These are phyloP conservation scores for Apoda limacodes DNA, from an alignment of 2,888 invertebrate genomes.

Conservation along the genomic window DNA sequence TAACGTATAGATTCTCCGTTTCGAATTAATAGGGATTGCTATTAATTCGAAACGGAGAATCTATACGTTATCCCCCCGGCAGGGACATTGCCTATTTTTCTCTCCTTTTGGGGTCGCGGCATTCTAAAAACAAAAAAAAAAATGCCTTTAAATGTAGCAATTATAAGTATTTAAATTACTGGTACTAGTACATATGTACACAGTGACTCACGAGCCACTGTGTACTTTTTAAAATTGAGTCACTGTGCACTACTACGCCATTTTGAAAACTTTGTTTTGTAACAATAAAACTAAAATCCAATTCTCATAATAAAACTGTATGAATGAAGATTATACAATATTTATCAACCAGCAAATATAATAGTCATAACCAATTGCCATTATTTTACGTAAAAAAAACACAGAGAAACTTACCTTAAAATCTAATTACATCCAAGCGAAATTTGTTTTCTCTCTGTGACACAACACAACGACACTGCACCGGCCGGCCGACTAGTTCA, in stretches of 20 bases:
- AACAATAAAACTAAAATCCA: slow-evolving; percentile 7
- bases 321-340: slow-evolving; percentile 10
- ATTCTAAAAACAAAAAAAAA: slow-evolving; percentile 5
- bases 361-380: too few species aligned
- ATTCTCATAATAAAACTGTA: slow-evolving; percentile 9
- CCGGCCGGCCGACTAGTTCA: slow-evolving; percentile 6
- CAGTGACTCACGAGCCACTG: slow-evolving; percentile 11
- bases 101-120: slow-evolving; percentile 4
- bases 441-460: slow-evolving; percentile 5
- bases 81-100: slow-evolving; percentile 1
- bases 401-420: slow-evolving; percentile 3
- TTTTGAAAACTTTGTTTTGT: slow-evolving; percentile 10
- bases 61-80: too few species aligned
- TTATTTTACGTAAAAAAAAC: slow-evolving; percentile 3
- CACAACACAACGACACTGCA: slow-evolving; percentile 5
- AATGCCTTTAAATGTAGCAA: slow-evolving; percentile 6
- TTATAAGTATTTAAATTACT: slow-evolving; percentile 7
- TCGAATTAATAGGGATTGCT: too few species aligned
- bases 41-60: too few species aligned
- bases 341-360: slow-evolving; percentile 9
- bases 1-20: too few species aligned
- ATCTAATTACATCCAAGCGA: slow-evolving; percentile 1
- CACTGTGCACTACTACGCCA: slow-evolving; percentile 14
- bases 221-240: slow-evolving; percentile 10
- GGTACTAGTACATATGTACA: slow-evolving; percentile 9